phyloP scores from a whole-genome alignment of 2,888 invertebrate species.

The Rotaria macrura region DNA sequence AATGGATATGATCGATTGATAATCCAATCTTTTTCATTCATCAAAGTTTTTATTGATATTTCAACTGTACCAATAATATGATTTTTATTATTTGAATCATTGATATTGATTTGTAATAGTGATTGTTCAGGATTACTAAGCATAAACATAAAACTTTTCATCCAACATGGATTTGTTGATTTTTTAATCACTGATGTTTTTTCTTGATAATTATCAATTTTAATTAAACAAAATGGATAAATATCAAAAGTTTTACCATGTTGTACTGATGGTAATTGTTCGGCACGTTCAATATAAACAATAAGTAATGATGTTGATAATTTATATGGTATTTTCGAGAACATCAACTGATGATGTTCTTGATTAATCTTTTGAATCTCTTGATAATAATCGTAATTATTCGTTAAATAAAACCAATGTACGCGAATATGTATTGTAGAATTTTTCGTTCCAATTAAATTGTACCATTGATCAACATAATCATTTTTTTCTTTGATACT shows the following conservation, averaged over 20 bases:
- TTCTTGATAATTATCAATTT: constrained; percentile 12
- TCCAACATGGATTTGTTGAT: not conserved
- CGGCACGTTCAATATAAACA: too few species aligned
- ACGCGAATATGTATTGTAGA: too few species aligned
- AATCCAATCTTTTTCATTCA: not conserved
- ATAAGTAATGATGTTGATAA: too few species aligned
- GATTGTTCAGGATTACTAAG: not conserved
- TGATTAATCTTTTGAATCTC: too few species aligned
- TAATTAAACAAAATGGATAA: not conserved
- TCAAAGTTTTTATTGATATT: not conserved
- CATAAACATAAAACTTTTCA: constrained; percentile 11
- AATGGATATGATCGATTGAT: not conserved
- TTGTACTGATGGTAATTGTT: not conserved
- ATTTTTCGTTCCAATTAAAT: too few species aligned
- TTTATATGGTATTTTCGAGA: too few species aligned
- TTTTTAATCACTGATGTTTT: not conserved
- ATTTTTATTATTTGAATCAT: constrained; percentile 12
- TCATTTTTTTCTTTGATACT: not conserved
- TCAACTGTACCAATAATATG: not conserved
- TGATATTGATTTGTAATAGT: not conserved
- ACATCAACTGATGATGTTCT: too few species aligned
- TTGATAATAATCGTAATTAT: too few species aligned
- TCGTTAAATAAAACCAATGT: too few species aligned
- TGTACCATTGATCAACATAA: not conserved
- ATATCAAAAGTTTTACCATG: not conserved